Evolutionary conservation across 2,113 vertebrate species (phyloP), one percentile per base, ranked within the genome.

Genomic region (Psettodes erumei): DNA sequence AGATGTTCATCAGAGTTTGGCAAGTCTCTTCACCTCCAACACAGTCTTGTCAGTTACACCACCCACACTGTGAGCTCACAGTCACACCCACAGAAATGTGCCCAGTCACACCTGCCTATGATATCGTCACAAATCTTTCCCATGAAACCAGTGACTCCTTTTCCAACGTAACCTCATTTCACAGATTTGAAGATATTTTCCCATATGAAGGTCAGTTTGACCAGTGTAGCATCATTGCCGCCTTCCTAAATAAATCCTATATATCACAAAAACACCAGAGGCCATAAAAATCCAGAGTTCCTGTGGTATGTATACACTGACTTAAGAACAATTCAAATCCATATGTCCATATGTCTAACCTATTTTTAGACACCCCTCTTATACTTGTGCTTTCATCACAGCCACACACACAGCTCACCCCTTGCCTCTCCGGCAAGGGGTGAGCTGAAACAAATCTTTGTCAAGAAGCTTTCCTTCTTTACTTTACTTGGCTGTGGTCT

Each of bases 61-160:
- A 45, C 90, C 84, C 59, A 77, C 81, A 30, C 76, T 53, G 74
- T 81, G 79, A 90, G 61, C 60, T 87, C 78, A 85, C 43, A n/a
- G 40, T 42, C 74, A 77, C 68, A 27, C 84, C 82, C 54, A 74
- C 48, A 23, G 19, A 40, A 62, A 69, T 62, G 71, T 58, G 48
- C 60, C 45, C 67, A 50, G 68, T 86, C 81, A 71, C 86, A 90
- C 86, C 85, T 88, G 64, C 56, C 59, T 71, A 66, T 38, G 69
- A 84, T 83, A 58, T 69, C 88, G 71, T 64, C 53, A 45, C 28
- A 68, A 61, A 18, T 21, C 6, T 38, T 83, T 85, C 56, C 83
- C 66, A 74, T 61, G 75, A 83, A 78, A 77, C 60, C 53, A 23
- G 28, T 54, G 45, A 25, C 38, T 53, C 54, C 23, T 3, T 23